These are phyloP conservation scores for Pseudachorutes palmiensis DNA, from an alignment of 1,140 invertebrate genomes.

Conservation along the genomic window DNA sequence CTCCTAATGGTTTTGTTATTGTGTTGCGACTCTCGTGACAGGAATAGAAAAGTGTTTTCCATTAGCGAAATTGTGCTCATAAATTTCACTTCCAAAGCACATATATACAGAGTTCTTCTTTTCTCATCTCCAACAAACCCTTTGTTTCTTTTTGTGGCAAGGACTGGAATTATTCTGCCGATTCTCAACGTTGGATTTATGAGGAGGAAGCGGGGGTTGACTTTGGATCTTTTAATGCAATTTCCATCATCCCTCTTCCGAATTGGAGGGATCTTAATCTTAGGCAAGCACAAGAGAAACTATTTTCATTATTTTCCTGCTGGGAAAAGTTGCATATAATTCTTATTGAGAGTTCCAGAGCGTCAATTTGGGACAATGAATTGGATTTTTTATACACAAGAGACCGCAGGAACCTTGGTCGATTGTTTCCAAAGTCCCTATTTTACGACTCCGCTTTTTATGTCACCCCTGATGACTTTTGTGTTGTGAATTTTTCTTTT, in stretches of 20 bases:
- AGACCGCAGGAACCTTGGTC: too few relatives aligned
- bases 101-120: slow-evolving; percentile 20
- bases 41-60: slow-evolving; percentile 39
- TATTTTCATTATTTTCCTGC: too few relatives aligned
- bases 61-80: slow-evolving; percentile 39
- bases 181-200: slow-evolving; percentile 39
- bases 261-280: background rate
- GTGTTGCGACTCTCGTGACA: slow-evolving; percentile 39
- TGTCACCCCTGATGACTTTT: too few relatives aligned
- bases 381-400: too few relatives aligned
- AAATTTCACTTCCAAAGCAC: slow-evolving; percentile 36
- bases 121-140: background rate
- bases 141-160: slow-evolving; percentile 6
- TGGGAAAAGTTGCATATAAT: too few relatives aligned
- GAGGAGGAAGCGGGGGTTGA: slow-evolving; percentile 30
- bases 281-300: too few relatives aligned
- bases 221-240: slow-evolving; percentile 38
- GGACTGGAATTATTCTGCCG: slow-evolving; percentile 39
- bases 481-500: too few relatives aligned
- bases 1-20: slow-evolving; percentile 35
- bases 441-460: too few relatives aligned
- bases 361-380: too few relatives aligned
- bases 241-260: slow-evolving; percentile 26
- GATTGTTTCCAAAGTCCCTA: too few relatives aligned
- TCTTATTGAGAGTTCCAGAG: too few relatives aligned